Evolutionary conservation across 2,888 invertebrate species (phyloP), one percentile per base, ranked within the genome.

Genomic region (Punctoribates punctum): DNA sequence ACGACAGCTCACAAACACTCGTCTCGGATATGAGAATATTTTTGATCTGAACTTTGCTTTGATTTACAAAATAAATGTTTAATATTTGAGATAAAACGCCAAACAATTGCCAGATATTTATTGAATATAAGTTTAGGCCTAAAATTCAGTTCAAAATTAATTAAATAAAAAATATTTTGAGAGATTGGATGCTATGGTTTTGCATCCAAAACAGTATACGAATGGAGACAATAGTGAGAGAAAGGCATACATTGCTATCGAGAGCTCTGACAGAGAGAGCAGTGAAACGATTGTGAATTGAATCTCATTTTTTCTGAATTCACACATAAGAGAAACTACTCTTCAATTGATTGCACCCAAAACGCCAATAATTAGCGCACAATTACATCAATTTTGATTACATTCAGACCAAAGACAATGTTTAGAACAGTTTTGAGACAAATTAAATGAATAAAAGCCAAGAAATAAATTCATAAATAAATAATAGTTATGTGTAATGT

Each of bases 401-500:
- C 38, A 67, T 11, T n/a, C 17, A 29, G 23, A 67, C n/a, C 29
- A 38, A 67, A 34, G 29, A 67, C 3, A 67, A 8, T n/a, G 38
- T 20, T 20, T 11, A 38, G 11, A 17, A 67, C 2, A 38, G 13
- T 34, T 38, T 38, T 34, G 34, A 67, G 29, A 38, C 20, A 38
- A n/a, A 38, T 20, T 38, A 34, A 27, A 67, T 15, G 9, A 3
- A 38, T 38, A 38, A 20, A n/a, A 67, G 38, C 15, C 1, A 17
- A 67, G 20, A 67, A 38, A 38, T n/a, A 20, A 67, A 25, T 17
- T 27, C n/a, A 60, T 15, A 67, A 23, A 15, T n/a, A 34, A 67
- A 67, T 67, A 67, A 38, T 27, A 29, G 5, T 20, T 54, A 54
- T 54, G n/a, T 60, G 20, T 60, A 67, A 67, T 67, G 38, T 67